Conservation (phyloP, 2,888 invertebrate species). For the Microchrysa polita region DNA sequence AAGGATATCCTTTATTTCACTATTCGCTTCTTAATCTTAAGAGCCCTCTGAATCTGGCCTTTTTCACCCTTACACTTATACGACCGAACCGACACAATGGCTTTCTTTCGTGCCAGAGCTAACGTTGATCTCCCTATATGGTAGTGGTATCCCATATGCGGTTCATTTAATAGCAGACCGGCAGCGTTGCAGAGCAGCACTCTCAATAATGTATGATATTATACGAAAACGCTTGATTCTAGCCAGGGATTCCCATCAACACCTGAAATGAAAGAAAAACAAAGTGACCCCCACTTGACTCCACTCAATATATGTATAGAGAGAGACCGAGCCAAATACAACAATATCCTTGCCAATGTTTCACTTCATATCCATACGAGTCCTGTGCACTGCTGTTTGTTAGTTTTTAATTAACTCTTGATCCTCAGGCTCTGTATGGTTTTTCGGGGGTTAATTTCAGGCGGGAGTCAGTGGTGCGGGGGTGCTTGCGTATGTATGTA, state of each 20-base stretch:
- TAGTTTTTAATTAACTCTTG: slow-evolving; percentile 65
- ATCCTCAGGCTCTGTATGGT: slow-evolving; percentile 47
- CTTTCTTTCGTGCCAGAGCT: too few relatives aligned
- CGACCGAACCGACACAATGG: background rate
- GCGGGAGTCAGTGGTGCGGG: background rate
- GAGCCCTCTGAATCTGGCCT: background rate
- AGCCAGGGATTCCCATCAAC: slow-evolving; percentile 42
- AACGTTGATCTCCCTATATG: too few relatives aligned
- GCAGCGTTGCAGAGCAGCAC: background rate
- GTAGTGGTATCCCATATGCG: background rate
- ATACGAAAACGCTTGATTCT: slow-evolving; percentile 38
- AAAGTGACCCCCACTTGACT: slow-evolving; percentile 33
- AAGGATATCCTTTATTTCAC: background rate
- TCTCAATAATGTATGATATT: slow-evolving; percentile 43
- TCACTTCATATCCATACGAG: background rate
- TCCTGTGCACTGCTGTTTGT: slow-evolving; percentile 56
- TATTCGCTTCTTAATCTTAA: slow-evolving; percentile 5
- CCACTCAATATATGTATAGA: background rate
- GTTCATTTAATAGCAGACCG: too few relatives aligned
- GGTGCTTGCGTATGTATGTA: slow-evolving; percentile 14
- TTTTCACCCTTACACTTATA: background rate
- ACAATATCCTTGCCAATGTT: background rate
- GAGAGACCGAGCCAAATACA: too few relatives aligned
- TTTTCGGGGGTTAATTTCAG: too few relatives aligned
- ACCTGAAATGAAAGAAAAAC: slow-evolving; percentile 47